Evolutionary conservation across 30 jellyfish, hydroid and myxozoan genomes (phyloP), one percentile per base, ranked within the genome.

Genomic region (Turritopsis dohrnii): DNA sequence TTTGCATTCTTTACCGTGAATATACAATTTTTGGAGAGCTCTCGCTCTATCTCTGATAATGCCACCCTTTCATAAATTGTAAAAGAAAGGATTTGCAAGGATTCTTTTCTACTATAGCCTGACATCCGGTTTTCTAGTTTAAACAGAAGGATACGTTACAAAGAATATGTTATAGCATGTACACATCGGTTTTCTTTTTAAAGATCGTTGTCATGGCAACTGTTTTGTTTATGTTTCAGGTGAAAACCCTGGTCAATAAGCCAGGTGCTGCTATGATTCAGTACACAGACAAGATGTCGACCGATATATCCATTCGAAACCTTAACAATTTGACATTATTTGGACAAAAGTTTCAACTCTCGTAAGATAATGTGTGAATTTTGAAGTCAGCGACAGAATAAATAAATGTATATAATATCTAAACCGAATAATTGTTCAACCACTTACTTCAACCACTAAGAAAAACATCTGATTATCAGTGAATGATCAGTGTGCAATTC

Each of bases 251-350:
- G 74, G 95, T 95, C 21, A 94, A 94, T 87, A 94, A 94, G 81
- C 89, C 96, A 13, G 99, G 99, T 22, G 96, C 99, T 0, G 95
- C 99, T 52, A 94, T 94, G 99, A 86, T 94, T 16, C 99, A 94
- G 71, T 94, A 94, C 96, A 94, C 99, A 71, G 99, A 94, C 71
- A 94, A 94, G 73, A 89, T 94, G 96, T 94, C 99, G 23, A 94
- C 99, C 24, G 99, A 94, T 84, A 94, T 94, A 21, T 91, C 99
- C 23, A 94, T 94, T 73, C 81, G 99, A 26, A 94, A 94, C 72
- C 96, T 94, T 53, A 94, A 94, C 91, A 94, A 94, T 75, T 71
- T 94, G 87, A 94, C 99, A 28, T 83, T 94, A 52, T 94, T 94
- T 81, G 95, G 86, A 16, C 96, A 89, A 83, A 94, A 94, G 73